A percentile compares a stretch with the other conserved stretches of the same genome.
These are phyloP conservation scores for Neoascia interrupta DNA, from an alignment of 2,888 invertebrate species.

Conservation along the genomic window DNA sequence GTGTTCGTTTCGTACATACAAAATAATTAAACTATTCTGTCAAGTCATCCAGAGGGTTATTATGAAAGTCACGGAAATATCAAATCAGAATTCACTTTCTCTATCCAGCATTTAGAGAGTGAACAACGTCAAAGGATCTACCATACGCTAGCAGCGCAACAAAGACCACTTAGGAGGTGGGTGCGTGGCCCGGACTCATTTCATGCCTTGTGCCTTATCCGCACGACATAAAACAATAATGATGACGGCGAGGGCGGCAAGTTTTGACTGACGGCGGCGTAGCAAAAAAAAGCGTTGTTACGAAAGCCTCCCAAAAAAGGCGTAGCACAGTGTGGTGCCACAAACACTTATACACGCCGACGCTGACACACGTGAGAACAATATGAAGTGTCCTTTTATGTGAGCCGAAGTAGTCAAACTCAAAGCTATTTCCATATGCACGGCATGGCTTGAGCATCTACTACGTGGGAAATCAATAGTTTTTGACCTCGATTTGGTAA, in stretches of 20 bases:
- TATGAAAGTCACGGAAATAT: slow-evolving; percentile 74
- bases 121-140: neutral
- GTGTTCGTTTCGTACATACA: slow-evolving; percentile 33
- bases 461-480: slow-evolving; percentile 42
- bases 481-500: slow-evolving; percentile 52
- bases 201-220: too few relatives aligned
- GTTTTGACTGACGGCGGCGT: slow-evolving; percentile 10
- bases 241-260: slow-evolving; percentile 8
- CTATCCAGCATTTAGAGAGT: neutral
- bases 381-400: slow-evolving; percentile 32
- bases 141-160: neutral
- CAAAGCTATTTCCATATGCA: slow-evolving; percentile 24
- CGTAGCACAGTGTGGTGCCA: slow-evolving; percentile 17
- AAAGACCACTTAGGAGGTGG: too few relatives aligned
- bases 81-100: slow-evolving; percentile 72
- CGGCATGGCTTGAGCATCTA: neutral
- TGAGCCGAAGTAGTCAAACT: slow-evolving; percentile 10
- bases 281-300: too few relatives aligned
- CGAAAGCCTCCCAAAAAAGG: slow-evolving; percentile 21
- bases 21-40: slow-evolving; percentile 59
- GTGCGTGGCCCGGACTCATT: slow-evolving; percentile 45
- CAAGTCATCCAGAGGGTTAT: slow-evolving; percentile 49
- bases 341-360: neutral
- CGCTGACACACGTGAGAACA: slow-evolving; percentile 33
- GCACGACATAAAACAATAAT: slow-evolving; percentile 41